Evolutionary conservation across 92 coral and sea anemone genomes (phyloP).

Genomic region (Parazoanthus darwini): DNA sequence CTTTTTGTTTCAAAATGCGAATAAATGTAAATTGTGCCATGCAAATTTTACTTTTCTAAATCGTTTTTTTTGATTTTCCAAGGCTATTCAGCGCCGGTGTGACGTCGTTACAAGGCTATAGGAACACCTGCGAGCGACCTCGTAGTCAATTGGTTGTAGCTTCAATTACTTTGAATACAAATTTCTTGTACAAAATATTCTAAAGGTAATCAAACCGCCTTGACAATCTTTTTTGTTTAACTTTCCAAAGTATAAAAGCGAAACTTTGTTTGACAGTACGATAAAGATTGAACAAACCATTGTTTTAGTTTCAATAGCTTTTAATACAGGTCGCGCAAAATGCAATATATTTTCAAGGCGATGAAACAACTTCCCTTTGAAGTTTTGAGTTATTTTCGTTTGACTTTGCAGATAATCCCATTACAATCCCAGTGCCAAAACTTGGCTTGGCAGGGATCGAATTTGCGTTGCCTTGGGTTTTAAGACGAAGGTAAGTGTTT

Average conservation of each 20-base stretch:
- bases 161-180: background rate
- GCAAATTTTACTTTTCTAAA: background rate
- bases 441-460: background rate
- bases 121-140: background rate
- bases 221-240: background rate
- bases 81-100: background rate
- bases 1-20: too few relatives aligned
- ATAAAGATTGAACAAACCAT: background rate
- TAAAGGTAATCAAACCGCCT: background rate
- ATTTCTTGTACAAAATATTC: background rate
- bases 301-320: background rate
- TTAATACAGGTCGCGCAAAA: background rate
- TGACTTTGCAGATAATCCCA: background rate
- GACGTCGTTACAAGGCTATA: background rate
- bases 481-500: background rate
- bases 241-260: background rate
- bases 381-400: background rate
- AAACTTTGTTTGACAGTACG: background rate
- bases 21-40: too few relatives aligned
- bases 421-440: background rate
- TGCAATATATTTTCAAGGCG: background rate
- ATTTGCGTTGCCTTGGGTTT: background rate
- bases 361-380: background rate
- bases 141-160: background rate
- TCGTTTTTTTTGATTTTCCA: background rate